phyloP scores from a whole-genome alignment of 2,113 vertebrate genomes.

The Poicephalus meyeri region DNA sequence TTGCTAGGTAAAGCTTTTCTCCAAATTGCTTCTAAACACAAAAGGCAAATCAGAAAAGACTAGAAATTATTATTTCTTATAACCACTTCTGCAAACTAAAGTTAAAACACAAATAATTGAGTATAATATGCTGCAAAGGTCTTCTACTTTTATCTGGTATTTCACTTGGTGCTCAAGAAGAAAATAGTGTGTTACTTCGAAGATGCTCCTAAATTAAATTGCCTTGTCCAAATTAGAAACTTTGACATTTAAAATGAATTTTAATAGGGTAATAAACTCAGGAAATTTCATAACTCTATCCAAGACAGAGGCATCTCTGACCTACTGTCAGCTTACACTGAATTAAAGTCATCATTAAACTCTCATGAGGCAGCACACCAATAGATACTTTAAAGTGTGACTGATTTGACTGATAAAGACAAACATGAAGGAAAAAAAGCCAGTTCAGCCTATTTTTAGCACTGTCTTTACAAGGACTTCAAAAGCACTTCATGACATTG shows the following conservation, averaged over 20 bases:
- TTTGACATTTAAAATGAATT: constrained; percentile 64
- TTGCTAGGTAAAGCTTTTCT: neutral
- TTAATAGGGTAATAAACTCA: constrained; percentile 49
- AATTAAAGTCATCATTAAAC: constrained; percentile 23
- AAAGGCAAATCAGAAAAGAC: neutral
- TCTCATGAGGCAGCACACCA: neutral
- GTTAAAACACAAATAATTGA: neutral
- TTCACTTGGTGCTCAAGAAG: constrained; percentile 10
- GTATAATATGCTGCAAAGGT: neutral
- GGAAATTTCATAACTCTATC: constrained; percentile 38
- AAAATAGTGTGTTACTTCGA: neutral
- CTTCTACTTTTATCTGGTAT: constrained; percentile 32
- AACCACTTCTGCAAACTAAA: neutral
- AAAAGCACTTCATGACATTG: neutral
- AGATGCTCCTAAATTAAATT: constrained; percentile 55
- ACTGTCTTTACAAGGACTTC: neutral
- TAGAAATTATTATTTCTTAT: neutral
- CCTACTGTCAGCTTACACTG: neutral
- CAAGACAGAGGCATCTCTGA: constrained; percentile 4
- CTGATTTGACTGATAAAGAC: neutral
- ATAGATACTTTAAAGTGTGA: neutral
- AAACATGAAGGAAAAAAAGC: neutral
- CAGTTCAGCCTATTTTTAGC: neutral
- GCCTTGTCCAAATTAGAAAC: constrained; percentile 41
- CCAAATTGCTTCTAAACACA: neutral